Evolutionary conservation across 35 echinoderm and acorn worm species (phyloP).

Genomic region (Heliocidaris erythrogramma): DNA sequence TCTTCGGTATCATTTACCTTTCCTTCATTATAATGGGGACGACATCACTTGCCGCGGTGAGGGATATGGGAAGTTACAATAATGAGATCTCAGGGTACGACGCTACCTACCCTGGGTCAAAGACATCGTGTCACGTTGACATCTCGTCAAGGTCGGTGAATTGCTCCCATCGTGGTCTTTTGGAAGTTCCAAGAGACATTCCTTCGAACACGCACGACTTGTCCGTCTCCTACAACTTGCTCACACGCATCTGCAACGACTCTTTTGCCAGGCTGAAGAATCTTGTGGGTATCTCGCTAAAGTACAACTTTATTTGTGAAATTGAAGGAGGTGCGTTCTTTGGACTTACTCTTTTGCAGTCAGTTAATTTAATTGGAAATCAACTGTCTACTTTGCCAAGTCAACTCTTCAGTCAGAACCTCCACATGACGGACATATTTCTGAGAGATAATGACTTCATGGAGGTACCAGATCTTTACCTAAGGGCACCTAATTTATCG

Average conservation of each 20-base stretch:
- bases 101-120: neutral
- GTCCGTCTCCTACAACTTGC: neutral
- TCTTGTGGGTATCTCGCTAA: neutral
- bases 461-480: neutral
- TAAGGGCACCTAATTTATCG: neutral
- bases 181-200: conserved; percentile 13
- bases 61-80: neutral
- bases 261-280: neutral
- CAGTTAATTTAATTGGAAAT: conserved; percentile 29
- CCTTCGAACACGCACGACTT: neutral
- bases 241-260: neutral
- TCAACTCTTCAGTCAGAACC: neutral
- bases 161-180: neutral
- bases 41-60: neutral
- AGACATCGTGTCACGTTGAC: neutral
- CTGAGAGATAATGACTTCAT: neutral
- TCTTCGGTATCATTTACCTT: neutral
- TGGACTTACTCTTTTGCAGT: neutral
- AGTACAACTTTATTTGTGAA: neutral
- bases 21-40: neutral
- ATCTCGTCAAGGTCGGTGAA: neutral
- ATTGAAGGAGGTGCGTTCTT: conserved; percentile 31
- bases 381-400: neutral
- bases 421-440: conserved; percentile 2
- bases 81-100: neutral